A percentile compares a stretch with the other conserved stretches of the same genome.
These are phyloP conservation scores for Cotesia chilonis DNA, from an alignment of 1,140 invertebrate genomes.

Conservation along the genomic window DNA sequence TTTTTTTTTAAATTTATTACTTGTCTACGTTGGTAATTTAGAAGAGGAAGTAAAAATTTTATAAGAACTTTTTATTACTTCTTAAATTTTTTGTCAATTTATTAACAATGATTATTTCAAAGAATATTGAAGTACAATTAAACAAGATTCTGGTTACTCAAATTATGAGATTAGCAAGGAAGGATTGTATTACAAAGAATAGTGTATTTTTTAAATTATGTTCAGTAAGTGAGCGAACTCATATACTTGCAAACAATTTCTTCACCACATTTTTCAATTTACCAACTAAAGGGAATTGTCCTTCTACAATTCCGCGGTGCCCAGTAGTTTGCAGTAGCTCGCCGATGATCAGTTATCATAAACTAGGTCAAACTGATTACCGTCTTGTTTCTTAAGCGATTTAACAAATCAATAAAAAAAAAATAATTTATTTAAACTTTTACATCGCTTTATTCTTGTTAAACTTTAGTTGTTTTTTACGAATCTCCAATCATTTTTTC, in stretches of 20 bases:
- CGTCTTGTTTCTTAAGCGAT: constrained; percentile 12
- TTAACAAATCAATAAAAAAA: background rate
- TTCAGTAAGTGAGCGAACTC: background rate
- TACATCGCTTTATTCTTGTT: background rate
- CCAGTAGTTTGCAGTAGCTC: constrained; percentile 17
- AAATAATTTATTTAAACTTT: background rate
- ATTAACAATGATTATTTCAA: no score
- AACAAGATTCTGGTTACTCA: background rate
- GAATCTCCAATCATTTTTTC: background rate
- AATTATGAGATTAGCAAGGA: background rate
- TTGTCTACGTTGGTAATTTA: no score
- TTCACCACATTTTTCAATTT: constrained; percentile 21
- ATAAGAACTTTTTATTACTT: no score
- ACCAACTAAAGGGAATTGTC: constrained; percentile 3
- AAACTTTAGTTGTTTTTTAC: no score
- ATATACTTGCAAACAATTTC: background rate
- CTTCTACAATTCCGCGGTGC: background rate
- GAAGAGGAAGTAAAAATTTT: no score
- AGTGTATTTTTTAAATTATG: background rate
- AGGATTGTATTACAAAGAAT: no score
- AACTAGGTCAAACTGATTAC: constrained; percentile 29
- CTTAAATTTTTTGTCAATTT: no score
- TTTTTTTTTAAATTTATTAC: no score
- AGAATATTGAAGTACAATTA: no score
- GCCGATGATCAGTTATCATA: constrained; percentile 15